Base-by-base conservation (phyloP, 2,113 vertebrate genomes). In the Lophura nycthemera region DNA sequence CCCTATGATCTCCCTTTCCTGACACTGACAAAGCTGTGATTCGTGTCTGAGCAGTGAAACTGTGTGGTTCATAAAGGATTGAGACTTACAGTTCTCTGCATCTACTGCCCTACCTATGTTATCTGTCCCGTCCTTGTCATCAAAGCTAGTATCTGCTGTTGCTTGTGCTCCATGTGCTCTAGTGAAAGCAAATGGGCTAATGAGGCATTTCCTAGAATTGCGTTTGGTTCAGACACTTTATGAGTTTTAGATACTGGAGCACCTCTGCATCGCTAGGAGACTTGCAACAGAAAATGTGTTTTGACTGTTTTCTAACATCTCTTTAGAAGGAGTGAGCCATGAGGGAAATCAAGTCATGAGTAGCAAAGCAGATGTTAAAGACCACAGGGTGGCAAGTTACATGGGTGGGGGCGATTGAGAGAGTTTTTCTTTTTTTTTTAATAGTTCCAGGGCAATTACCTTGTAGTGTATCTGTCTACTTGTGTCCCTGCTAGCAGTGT, bases 91-190 rank as follows among this genome's bases (percentile, higher is more conserved):
- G 17, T 63, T 74, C 21, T 74, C 60, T 71, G 5, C 21, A 32
- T 83, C 21, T 90, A 5, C 50, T 80, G 50, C 64, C 29, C 52
- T 90, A 17, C 15, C 10, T 48, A n/a, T 84, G 29, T 77, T 85
- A 50, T 0, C 30, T 57, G 6, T 18, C 67, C 40, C 38, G 34
- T 56, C 61, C 13, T 1, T 81, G 66, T 27, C 70, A 57, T 64
- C 47, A n/a, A 17, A 57, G 42, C 60, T 84, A n/a, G 13, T 47
- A 29, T n/a, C 30, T 76, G 75, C 63, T 54, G 59, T 43, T 91
- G 22, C 66, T 48, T 10, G 2, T 54, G 57, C 25, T 48, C 25
- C 29, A 81, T 1, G 0, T 60, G 38, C 60, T 34, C 2, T 18
- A 36, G 29, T 22, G 57, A 74, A 67, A 82, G 34, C 42, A 45